Base-by-base conservation (phyloP, 2,113 vertebrate genomes). In the Nymphicus hollandicus region DNA sequence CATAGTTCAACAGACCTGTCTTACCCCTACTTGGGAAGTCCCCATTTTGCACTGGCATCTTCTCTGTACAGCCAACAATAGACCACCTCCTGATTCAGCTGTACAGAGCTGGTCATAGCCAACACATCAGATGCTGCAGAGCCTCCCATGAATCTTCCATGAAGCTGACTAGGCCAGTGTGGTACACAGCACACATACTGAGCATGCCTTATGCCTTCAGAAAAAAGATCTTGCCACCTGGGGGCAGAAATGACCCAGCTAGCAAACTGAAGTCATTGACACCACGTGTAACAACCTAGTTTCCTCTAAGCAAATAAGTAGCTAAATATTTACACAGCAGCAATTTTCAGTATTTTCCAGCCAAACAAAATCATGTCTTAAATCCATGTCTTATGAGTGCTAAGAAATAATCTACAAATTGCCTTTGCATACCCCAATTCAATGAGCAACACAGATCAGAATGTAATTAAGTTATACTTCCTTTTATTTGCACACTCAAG, bases 391-490 rank as follows among this genome's bases (percentile, higher is more conserved):
- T 76, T 79, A 55, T 0, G 9, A 77, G 53, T 27, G n/a, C 44
- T 74, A 78, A 91, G 56, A 86, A 91, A 74, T 55, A 83, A 94
- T 64, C 58, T 78, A 87, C 58, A 82, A 89, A 94, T 43, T 74
- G 68, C 60, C 49, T 77, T 86, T 91, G 69, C 69, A 35, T 6
- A 76, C 35, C 56, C 73, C 56, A n/a, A 41, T 92, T 86, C 2
- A 22, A 53, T 28, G 24, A 93, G 69, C 87, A 82, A 44, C 7
- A 39, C 20, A 22, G 52, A 81, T 41, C 46, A 53, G 73, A 69
- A 76, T 25, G 89, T 68, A 92, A 96, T 92, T 86, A 73, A 93
- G 91, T 89, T 86, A 89, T 4, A 85, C 27, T 44, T 66, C 41
- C 60, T 72, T 82, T 63, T 61, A 68, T 80, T 87, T 84, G 89